Evolutionary conservation across 1,140 invertebrate genomes (phyloP), one percentile per base, ranked within the genome.

Genomic region (Aphelenchoides avenae): DNA sequence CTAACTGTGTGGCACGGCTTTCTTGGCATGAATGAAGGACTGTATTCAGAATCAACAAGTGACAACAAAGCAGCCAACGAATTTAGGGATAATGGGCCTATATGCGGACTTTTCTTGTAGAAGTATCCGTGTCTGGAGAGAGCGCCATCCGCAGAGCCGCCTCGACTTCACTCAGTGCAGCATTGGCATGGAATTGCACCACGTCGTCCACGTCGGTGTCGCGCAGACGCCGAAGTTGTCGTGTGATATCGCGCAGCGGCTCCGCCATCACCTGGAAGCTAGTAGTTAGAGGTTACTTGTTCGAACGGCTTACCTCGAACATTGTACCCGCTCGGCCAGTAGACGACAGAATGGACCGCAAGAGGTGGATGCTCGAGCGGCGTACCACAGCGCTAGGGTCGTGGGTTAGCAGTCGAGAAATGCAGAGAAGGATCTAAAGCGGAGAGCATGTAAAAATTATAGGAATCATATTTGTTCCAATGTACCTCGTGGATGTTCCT

Each of bases 101-200:
- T n/a, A n/a, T n/a, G n/a, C n/a, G n/a, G n/a, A n/a, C n/a, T n/a
- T n/a, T n/a, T n/a, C n/a, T n/a, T n/a, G n/a, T n/a, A n/a, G n/a
- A n/a, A n/a, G n/a, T n/a, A n/a, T n/a, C n/a, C n/a, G n/a, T n/a
- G n/a, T n/a, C n/a, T n/a, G n/a, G n/a, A n/a, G n/a, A n/a, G n/a
- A 52, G 1, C 39, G 15, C 39, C 13, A 13, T 9, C 13, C 56
- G 51, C 48, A 64, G 42, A 6, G 52, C 40, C n/a, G 39, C 66
- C n/a, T 52, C 43, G 15, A 73, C 49, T 42, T 69, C 67, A 7
- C 64, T 40, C 1, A 73, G 18, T 15, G 66, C 66, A 6, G 73
- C 30, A 27, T 69, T 57, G 26, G 67, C 64, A 47, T 69, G 67
- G 15, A 69, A 46, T 20, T 70, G 56, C 33, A 72, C 66, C 5